Evolutionary conservation across 1,140 invertebrate genomes (phyloP), one percentile per base, ranked within the genome.

Genomic region (Eurosta solidaginis): DNA sequence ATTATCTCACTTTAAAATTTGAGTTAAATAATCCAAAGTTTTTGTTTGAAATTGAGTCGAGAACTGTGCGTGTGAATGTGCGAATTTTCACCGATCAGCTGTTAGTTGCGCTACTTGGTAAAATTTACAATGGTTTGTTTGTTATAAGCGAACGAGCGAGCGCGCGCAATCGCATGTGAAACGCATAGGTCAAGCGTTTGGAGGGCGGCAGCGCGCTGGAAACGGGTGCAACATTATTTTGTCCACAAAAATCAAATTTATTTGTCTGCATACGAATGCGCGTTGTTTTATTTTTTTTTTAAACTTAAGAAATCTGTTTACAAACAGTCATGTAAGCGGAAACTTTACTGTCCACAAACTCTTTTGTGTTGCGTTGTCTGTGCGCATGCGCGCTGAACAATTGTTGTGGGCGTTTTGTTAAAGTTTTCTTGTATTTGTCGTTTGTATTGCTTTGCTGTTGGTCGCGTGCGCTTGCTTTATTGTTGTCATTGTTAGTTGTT

Each of bases 351-450:
- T 59, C 4, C 29, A 36, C 14, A n/a, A n/a, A n/a, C 33, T 29
- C 29, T 29, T 36, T 59, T 10, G 27, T 3, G 29, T 2, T 2
- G n/a, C n/a, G n/a, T n/a, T 20, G 33, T 42, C n/a, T 22, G 59
- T 40, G n/a, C 33, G 33, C 33, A 33, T 36, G 29, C n/a, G 33
- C 17, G 33, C 27, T 33, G 27, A 17, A n/a, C n/a, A 6, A 14
- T 68, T 68, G n/a, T 68, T 63, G 59, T 68, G 59, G 59, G 59
- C 59, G 59, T 68, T 68, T 68, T 68, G 17, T 29, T 68, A 33
- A 29, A 29, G 14, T 1, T 33, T 9, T 29, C 1, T 3, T 25
- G 25, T 29, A 3, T 10, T 54, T 59, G 54, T 33, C 33, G 12
- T 59, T 33, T 17, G 27, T 29, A 22, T 36, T 10, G 29, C 5